These are phyloP conservation scores for Monoplex corrugatus DNA, from an alignment of 2,888 invertebrate species.

Conservation along the genomic window DNA sequence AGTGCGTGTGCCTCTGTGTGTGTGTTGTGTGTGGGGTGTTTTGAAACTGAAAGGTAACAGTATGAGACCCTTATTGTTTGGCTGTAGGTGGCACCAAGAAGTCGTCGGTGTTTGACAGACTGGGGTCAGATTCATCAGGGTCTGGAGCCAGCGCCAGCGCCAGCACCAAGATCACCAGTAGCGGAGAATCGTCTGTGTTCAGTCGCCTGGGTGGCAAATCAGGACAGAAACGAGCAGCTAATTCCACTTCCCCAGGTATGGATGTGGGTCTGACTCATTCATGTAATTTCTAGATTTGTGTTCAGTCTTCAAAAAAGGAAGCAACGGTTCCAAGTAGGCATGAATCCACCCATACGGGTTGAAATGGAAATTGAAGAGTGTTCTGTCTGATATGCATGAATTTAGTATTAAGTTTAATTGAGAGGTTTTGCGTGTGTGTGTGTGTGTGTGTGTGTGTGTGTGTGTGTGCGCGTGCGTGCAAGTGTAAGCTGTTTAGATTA, in stretches of 20 bases:
- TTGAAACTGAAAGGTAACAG: conserved; percentile 42
- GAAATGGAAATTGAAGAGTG: no score
- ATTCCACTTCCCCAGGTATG: conserved; percentile 65
- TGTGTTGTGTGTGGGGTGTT: no score
- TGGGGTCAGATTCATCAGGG: conserved; percentile 82
- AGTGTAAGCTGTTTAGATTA: no score
- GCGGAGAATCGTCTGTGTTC: conserved; percentile 65
- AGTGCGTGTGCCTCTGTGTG: no score
- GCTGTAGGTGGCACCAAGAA: conserved; percentile 64
- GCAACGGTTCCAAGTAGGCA: no score
- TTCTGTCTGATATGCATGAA: no score
- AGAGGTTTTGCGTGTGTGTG: no score
- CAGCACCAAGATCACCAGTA: not conserved
- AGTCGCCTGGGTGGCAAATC: conserved; percentile 73
- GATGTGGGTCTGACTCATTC: not conserved
- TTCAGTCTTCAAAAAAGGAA: no score
- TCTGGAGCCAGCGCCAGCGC: conserved; percentile 57
- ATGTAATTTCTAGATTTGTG: not conserved
- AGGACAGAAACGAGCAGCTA: conserved; percentile 69
- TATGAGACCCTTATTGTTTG: not conserved
- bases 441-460: no score
- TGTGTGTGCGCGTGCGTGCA: no score
- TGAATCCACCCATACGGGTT: no score
- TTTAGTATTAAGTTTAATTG: no score
- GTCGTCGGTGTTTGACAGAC: conserved; percentile 83